These are phyloP conservation scores for Esperia sulphurella DNA, from an alignment of 2,888 invertebrate genomes.

Conservation along the genomic window DNA sequence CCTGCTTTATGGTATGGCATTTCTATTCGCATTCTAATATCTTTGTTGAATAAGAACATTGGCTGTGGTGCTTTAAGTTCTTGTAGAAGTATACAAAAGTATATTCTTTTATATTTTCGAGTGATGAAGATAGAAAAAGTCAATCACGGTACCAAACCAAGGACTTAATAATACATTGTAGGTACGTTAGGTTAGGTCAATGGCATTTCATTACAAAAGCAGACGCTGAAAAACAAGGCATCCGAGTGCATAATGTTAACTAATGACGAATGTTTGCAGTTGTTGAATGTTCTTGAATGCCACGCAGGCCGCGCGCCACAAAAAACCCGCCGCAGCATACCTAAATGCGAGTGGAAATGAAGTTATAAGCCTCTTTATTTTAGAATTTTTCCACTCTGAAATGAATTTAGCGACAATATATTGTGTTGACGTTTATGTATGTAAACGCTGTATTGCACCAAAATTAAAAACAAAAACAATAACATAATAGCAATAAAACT, in stretches of 20 bases:
- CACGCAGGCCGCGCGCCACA: conserved; percentile 28
- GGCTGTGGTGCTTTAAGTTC: not conserved
- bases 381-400: conserved; percentile 5
- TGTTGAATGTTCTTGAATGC: conserved; percentile 49
- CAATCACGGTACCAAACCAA: too few relatives aligned
- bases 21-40: conserved; percentile 41
- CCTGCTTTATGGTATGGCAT: conserved; percentile 36
- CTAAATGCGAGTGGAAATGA: conserved; percentile 56
- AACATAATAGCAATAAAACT: too few relatives aligned
- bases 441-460: too few relatives aligned
- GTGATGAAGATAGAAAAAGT: too few relatives aligned
- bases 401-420: conserved; percentile 7
- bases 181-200: not conserved
- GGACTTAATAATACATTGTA: not conserved
- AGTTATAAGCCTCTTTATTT: conserved; percentile 44
- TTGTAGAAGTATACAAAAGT: too few relatives aligned
- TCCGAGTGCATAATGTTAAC: conserved; percentile 57
- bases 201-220: conserved; percentile 49
- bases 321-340: conserved; percentile 52
- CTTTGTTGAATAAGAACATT: conserved; percentile 26
- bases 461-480: too few relatives aligned
- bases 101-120: too few relatives aligned
- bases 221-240: conserved; percentile 58
- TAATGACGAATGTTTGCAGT: conserved; percentile 61
- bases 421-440: too few relatives aligned